Conservation (phyloP, 2,888 invertebrate genomes). For the Oxystoma pomonae region DNA sequence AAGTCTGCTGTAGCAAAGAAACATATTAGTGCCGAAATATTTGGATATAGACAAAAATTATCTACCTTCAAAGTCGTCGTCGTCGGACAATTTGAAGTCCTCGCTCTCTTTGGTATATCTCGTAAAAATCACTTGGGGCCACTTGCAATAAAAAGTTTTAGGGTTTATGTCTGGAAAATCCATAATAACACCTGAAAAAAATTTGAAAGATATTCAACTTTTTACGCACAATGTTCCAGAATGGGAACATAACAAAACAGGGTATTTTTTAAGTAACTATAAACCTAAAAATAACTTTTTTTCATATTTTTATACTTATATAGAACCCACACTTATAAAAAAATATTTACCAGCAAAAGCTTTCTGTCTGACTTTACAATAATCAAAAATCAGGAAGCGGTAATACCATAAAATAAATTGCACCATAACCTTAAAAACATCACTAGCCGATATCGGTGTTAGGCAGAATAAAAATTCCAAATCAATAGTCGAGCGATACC, state of each 20-base stretch:
- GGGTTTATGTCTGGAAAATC: not conserved
- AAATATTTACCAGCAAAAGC: not conserved
- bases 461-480: not conserved
- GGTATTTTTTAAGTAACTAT: not conserved
- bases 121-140: not conserved
- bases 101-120: not conserved
- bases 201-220: not conserved
- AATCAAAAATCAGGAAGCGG: not conserved
- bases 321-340: not conserved
- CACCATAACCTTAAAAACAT: not conserved
- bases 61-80: not conserved
- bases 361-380: not conserved
- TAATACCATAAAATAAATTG: not conserved
- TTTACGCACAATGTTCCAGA: not conserved
- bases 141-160: not conserved
- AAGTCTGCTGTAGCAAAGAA: not conserved
- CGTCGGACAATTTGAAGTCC: not conserved
- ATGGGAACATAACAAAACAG: not conserved
- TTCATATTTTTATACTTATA: not conserved
- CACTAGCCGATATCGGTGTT: not conserved
- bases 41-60: not conserved
- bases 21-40: not conserved
- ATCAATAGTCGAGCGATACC: not conserved
- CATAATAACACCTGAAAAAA: not conserved
- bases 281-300: not conserved